Evolutionary conservation across 2,113 vertebrate species (phyloP).

Genomic region (Cheilinus undulatus): DNA sequence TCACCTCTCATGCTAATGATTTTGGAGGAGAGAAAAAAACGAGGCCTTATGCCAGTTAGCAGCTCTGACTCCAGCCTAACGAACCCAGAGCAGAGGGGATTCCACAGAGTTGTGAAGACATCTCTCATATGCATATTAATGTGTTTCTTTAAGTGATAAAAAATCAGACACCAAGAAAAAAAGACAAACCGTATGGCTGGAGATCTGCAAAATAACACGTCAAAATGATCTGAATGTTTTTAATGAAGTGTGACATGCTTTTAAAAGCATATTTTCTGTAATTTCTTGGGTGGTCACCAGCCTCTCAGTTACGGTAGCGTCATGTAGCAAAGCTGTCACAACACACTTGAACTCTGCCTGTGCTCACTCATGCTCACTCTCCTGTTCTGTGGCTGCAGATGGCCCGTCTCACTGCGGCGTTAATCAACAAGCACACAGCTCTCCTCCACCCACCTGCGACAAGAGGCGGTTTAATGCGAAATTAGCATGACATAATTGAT

Average conservation of each 20-base stretch:
- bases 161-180: conserved; percentile 1
- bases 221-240: not conserved
- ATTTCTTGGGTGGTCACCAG: conserved; percentile 12
- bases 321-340: conserved; percentile 4
- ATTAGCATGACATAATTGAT: conserved; percentile 58
- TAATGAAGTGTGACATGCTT: conserved; percentile 5
- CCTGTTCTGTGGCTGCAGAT: conserved; percentile 27
- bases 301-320: not conserved
- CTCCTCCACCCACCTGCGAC: conserved; percentile 50
- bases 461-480: conserved; percentile 31
- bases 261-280: conserved; percentile 4
- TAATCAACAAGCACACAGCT: conserved; percentile 48
- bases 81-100: conserved; percentile 16
- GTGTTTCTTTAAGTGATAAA: not conserved
- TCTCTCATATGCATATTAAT: not conserved
- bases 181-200: not conserved
- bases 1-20: conserved; percentile 27
- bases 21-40: conserved; percentile 9
- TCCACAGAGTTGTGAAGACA: conserved; percentile 12
- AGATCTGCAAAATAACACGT: conserved; percentile 4
- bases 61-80: conserved; percentile 48
- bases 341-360: conserved; percentile 12
- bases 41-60: conserved; percentile 53
- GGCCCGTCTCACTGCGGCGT: conserved; percentile 32
- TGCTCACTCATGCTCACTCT: not conserved